These are phyloP conservation scores for Tragelaphus buxtoni DNA, from an alignment of 2,113 vertebrate genomes.

Conservation along the genomic window DNA sequence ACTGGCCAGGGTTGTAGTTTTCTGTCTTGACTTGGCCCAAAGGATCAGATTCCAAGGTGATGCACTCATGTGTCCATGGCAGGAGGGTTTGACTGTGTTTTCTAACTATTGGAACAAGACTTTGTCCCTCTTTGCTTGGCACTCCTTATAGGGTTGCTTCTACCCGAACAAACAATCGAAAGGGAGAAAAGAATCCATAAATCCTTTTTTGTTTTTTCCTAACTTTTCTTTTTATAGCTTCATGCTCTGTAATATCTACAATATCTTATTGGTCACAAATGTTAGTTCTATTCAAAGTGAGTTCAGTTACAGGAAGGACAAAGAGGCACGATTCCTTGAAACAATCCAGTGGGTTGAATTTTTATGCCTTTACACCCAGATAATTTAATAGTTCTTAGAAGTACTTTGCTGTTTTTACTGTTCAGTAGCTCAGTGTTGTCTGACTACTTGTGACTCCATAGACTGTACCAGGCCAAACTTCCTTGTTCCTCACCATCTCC, in stretches of 20 bases:
- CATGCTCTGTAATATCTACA: not conserved
- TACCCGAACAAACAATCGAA: not conserved
- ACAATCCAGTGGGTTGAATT: not conserved
- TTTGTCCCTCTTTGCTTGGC: not conserved
- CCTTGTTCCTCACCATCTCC: not conserved
- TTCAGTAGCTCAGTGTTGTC: not conserved
- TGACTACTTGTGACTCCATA: accelerated
- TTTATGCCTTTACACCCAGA: not conserved
- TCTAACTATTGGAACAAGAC: not conserved
- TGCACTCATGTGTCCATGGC: not conserved
- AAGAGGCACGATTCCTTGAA: not conserved
- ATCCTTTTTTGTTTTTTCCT: not conserved
- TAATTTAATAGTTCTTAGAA: not conserved
- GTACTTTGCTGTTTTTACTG: not conserved
- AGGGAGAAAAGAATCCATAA: not conserved
- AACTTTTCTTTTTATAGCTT: not conserved
- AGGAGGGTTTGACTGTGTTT: not conserved
- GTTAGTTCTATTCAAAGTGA: not conserved
- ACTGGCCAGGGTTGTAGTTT: not conserved
- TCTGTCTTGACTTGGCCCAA: not conserved
- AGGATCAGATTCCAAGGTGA: not conserved
- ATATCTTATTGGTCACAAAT: too few species aligned
- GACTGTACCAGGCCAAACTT: not conserved
- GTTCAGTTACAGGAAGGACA: not conserved
- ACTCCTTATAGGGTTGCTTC: not conserved